Evolutionary conservation across 2,113 vertebrate species (phyloP), one percentile per base, ranked within the genome.

Genomic region (Crotophaga sulcirostris): DNA sequence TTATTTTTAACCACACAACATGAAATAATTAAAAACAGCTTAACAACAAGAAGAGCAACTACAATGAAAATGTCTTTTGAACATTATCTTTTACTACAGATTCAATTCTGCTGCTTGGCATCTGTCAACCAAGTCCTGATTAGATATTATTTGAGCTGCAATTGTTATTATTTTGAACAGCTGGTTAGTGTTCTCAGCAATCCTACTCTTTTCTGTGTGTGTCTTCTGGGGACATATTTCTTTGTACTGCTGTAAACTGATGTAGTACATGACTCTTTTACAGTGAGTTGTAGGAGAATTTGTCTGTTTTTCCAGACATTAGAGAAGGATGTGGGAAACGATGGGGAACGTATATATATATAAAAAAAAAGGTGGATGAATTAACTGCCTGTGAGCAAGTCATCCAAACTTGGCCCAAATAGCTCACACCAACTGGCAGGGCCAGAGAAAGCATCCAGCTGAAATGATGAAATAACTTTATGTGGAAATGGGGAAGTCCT

Each of bases 261-360:
- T 92, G 58, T 42, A 62, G 62, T 38, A 25, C 87, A 79, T 76
- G 62, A 90, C 31, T 95, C 47, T 82, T 87, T 90, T 74, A 68
- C 70, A 79, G n/a, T 33, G 36, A 93, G n/a, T 55, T 87, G 74
- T 21, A 93, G 38, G 49, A 95, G 67, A 87, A 92, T 70, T 81
- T 58, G 54, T 87, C 95, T 95, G 40, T 76, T 94, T 96, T 94
- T 90, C 90, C 84, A 97, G 92, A 95, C 88, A 36, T 80, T 45
- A 92, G 25, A 49, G 76, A 54, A 95, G 94, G 79, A n/a, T 93
- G 69, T 3, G 5, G 80, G 58, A 96, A 95, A 89, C 87, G 31
- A 69, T 16, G 26, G n/a, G 33, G 21, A 85, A 47, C 19, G 19
- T 47, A 49, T 49, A 49, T 49, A 49, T 49, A 84, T 44, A 86